Base-by-base conservation (phyloP, 2,888 invertebrate genomes). In the Ormyrus labotus region DNA sequence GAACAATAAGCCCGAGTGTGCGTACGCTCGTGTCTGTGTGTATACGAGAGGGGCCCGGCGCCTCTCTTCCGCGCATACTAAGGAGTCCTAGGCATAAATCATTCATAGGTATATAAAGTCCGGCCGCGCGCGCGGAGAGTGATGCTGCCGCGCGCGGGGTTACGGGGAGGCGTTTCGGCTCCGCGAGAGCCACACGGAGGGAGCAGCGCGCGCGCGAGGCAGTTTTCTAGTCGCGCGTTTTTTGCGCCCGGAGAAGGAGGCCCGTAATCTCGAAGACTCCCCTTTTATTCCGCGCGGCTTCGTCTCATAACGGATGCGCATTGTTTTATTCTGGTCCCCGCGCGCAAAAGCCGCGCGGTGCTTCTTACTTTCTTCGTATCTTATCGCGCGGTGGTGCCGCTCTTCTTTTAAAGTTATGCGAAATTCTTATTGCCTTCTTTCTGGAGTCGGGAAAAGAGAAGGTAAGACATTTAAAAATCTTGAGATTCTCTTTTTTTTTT, bases 41-140 rank as follows among this genome's bases (percentile, higher is more conserved):
- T 13, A 0, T 13, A 4, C 34, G 34, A 34, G 34, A 34, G 34
- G 69, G 69, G 47, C 61, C 61, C 61, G 19, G 10, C 34, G 57
- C 57, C 13, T 69, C 58, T 69, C 34, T n/a, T 81, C 70, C 77
- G 74, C 68, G 68, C 69, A 68, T 64, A 82, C 83, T 80, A 78
- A 81, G 78, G 77, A 84, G 80, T 80, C 78, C 53, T 34, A 77
- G 65, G 80, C 84, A 85, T 86, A 86, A 87, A 85, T 87, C 87
- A 87, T 81, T 81, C 81, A 81, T 84, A 85, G 85, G 87, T 86
- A 86, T 88, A 86, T 19, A 51, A 19, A 6, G 47, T 10, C 45
- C 63, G 13, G n/a, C 34, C 64, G 8, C 4, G 64, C 64, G 11
- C n/a, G 6, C 19, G 19, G 19, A 19, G 9, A 58, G 9, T 8